Base-by-base conservation (phyloP, 2,888 invertebrate species). In the Pterostichus madidus region DNA sequence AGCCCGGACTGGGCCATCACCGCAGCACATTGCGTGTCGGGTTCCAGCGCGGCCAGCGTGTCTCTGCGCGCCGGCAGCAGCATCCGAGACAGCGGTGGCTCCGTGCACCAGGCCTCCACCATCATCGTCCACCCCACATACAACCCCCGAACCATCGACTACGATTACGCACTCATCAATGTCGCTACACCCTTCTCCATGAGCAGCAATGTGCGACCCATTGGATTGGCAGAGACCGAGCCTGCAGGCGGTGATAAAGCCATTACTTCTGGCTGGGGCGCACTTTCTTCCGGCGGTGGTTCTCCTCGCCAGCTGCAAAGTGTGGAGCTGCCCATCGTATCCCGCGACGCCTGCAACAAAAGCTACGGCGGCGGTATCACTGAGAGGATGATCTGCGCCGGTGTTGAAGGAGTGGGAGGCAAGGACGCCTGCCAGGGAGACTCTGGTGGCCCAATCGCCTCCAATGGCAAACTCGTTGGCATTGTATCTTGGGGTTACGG, bases 221-320 rank as follows among this genome's bases (percentile, higher is more conserved):
- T 83, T 35, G n/a, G 3, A 5, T 15, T 77, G 35, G 35, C 53
- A 15, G 53, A 24, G 5, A 0, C 8, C 4, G 31, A 76, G 3
- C 56, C 56, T 24, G 15, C 2, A 0, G 52, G 6, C 10, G 76
- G 53, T 4, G 53, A 52, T 7, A 1, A 13, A n/a, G 35, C 15
- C 6, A 31, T 13, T 1, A 13, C 32, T 10, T 39, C 73, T 5
- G 73, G 80, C 7, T 80, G 80, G 80, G 80, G 73, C 1, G 5
- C n/a, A 31, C 53, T 73, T 0, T 17, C 15, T 13, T 44, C 24
- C 5, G 17, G 68, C 5, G 68, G 44, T 3, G 4, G 11, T 0
- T 83, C 84, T 2, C 86, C 88, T 31, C 79, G 10, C 2, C 15
- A 83, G 13, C 85, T 90, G 2, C 88, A 89, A 85, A 86, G 86